Conservation (phyloP, 2,113 vertebrate genomes). For the Phalacrocorax aristotelis region DNA sequence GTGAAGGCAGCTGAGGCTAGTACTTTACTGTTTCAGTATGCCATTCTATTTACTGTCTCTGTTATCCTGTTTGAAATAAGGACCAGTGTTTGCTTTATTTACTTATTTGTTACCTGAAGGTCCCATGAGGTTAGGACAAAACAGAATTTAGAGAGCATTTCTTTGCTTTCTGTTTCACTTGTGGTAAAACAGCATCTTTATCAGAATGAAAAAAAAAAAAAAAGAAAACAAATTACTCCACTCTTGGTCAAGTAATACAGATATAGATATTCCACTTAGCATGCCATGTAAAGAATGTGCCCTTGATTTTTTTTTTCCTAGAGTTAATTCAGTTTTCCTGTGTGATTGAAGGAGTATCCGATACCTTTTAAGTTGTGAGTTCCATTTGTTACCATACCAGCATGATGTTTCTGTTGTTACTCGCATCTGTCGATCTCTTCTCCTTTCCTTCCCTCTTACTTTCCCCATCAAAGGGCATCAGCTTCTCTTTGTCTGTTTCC, state of each 20-base stretch:
- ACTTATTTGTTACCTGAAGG: neutral
- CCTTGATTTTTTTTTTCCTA: neutral
- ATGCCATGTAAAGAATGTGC: neutral
- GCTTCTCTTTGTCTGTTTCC: conserved; percentile 34
- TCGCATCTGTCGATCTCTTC: neutral
- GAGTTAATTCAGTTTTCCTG: neutral
- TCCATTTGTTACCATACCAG: neutral
- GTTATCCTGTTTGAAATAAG: neutral
- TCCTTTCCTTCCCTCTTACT: neutral
- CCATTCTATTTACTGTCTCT: neutral
- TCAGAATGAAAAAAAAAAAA: neutral
- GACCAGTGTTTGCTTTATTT: neutral
- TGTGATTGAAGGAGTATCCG: neutral
- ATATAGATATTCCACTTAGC: neutral
- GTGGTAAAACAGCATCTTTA: neutral
- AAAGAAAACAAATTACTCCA: neutral
- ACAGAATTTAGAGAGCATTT: neutral
- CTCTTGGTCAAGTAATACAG: neutral
- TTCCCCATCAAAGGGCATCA: neutral
- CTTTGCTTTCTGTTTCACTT: neutral
- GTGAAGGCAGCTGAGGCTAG: neutral
- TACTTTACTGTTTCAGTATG: neutral
- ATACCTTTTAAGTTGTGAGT: neutral
- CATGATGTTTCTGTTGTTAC: neutral
- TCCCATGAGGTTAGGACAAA: neutral